Conservation (phyloP, 2,113 vertebrate genomes). For the Falco punctatus region DNA sequence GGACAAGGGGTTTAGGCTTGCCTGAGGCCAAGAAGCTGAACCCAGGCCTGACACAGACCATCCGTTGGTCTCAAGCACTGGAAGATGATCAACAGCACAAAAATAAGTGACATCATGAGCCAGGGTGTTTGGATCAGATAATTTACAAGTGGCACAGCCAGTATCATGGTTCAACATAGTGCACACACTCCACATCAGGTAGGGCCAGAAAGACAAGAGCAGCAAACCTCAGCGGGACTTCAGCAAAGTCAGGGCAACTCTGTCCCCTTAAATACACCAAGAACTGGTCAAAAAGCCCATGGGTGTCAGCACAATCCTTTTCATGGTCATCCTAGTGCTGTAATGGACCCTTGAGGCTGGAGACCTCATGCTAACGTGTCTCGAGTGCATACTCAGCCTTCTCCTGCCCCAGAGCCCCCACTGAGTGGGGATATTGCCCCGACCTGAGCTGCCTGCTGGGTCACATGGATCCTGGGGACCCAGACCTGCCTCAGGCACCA, state of each 20-base stretch:
- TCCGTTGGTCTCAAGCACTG: neutral
- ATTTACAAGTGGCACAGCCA: rapidly evolving
- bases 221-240: neutral
- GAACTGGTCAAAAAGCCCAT: neutral
- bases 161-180: neutral
- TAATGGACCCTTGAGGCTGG: neutral
- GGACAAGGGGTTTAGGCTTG: neutral
- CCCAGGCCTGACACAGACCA: neutral
- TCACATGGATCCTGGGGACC: neutral
- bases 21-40: neutral
- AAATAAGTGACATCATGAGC: rapidly evolving
- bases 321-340: too few relatives aligned
- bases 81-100: neutral
- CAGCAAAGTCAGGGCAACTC: neutral
- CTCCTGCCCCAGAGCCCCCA: neutral
- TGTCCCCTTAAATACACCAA: neutral
- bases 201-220: neutral
- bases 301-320: neutral
- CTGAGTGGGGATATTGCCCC: rapidly evolving
- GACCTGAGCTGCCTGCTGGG: neutral
- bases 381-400: neutral
- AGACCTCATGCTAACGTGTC: neutral
- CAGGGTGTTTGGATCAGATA: neutral
- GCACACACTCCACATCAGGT: neutral
- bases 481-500: neutral